Conservation (phyloP, 2,888 invertebrate genomes). For the Caenorhabditis becei region DNA sequence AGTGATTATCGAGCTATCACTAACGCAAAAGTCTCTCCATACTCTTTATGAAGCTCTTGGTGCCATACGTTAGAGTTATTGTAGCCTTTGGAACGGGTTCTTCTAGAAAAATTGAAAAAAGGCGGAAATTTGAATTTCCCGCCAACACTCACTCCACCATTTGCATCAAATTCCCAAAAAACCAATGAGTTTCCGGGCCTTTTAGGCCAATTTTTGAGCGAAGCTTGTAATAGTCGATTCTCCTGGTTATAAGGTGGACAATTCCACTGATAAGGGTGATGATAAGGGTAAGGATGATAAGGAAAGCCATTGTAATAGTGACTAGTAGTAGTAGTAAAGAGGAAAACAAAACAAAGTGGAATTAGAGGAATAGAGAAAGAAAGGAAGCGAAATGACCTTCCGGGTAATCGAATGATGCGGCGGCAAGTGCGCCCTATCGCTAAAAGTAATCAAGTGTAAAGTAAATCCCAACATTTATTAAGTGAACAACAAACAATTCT, state of each 20-base stretch:
- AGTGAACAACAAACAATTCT: too few relatives aligned
- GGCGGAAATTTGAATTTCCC: background rate
- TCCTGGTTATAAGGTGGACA: background rate
- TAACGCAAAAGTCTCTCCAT: conserved; percentile 57
- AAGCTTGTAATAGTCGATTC: conserved; percentile 26
- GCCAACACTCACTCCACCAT: conserved; percentile 46
- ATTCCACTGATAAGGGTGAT: conserved; percentile 5
- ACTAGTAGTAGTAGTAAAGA: too few relatives aligned
- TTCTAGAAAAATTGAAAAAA: conserved; percentile 18
- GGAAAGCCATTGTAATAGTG: too few relatives aligned
- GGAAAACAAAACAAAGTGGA: background rate
- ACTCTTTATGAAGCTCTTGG: conserved; percentile 49
- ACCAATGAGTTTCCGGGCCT: conserved; percentile 60
- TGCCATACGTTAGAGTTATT: conserved; percentile 54
- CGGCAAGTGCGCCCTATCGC: too few relatives aligned
- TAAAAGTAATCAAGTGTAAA: too few relatives aligned
- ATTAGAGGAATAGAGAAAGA: too few relatives aligned
- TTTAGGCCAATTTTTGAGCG: conserved; percentile 53
- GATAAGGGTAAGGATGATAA: conserved; percentile 5
- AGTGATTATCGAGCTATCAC: background rate
- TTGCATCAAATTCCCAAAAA: conserved; percentile 63
- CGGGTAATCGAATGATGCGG: too few relatives aligned
- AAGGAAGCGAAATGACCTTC: too few relatives aligned
- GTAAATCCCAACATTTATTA: too few relatives aligned
- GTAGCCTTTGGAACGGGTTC: conserved; percentile 42